Evolutionary conservation across 2,888 invertebrate species (phyloP).

Genomic region (Thereva nobilitata): DNA sequence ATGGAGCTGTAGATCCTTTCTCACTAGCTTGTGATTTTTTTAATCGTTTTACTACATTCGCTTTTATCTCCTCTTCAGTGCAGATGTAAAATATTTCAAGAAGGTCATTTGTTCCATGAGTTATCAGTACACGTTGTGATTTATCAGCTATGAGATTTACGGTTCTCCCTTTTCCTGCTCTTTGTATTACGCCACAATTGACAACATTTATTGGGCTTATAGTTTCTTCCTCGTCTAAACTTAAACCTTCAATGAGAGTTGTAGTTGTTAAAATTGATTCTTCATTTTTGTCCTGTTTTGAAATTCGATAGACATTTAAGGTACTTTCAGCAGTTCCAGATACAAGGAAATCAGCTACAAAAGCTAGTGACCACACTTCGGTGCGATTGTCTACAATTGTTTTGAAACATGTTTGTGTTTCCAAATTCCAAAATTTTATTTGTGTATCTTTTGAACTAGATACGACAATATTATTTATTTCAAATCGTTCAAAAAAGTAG

Average conservation of each 20-base stretch:
- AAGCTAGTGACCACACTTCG: conserved; percentile 85
- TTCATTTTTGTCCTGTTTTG: conserved; percentile 48
- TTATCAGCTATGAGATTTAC: conserved; percentile 74
- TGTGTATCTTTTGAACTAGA: conserved; percentile 91
- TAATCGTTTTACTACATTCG: conserved; percentile 72
- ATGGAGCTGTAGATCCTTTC: conserved; percentile 62
- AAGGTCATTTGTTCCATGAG: conserved; percentile 79
- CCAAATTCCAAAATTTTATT: conserved; percentile 96
- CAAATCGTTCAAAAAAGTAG: conserved; percentile 68
- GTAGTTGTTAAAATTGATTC: conserved; percentile 51
- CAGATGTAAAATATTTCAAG: conserved; percentile 85
- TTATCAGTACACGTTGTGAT: conserved; percentile 73
- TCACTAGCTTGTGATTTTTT: conserved; percentile 66
- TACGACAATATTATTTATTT: conserved; percentile 64
- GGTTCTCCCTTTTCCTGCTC: conserved; percentile 79
- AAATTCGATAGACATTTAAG: conserved; percentile 81
- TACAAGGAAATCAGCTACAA: conserved; percentile 81
- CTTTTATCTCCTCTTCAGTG: conserved; percentile 72
- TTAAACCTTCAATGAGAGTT: conserved; percentile 53
- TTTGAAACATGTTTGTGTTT: conserved; percentile 93
- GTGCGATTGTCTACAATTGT: conserved; percentile 87
- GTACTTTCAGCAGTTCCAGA: conserved; percentile 86
- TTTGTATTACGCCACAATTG: conserved; percentile 78
- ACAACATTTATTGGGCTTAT: conserved; percentile 70
- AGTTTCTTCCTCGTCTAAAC: conserved; percentile 52